Conservation (phyloP, 2,888 invertebrate species). For the Ectropis crepuscularia region DNA sequence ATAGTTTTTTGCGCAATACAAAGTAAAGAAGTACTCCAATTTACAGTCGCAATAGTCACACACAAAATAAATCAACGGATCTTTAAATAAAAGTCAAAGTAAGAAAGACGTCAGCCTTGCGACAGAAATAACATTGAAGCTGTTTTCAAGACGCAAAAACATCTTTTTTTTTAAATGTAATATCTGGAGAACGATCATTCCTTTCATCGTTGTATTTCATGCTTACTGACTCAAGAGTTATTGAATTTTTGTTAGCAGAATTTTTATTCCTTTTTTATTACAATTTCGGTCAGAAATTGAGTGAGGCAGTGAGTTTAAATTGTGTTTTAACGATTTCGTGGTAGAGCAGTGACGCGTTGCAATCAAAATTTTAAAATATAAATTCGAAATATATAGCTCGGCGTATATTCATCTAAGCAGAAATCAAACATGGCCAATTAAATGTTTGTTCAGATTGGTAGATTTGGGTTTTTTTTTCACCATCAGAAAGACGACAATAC, state of each 20-base stretch:
- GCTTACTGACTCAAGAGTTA: conserved; percentile 32
- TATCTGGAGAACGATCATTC: conserved; percentile 30
- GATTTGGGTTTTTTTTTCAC: too few relatives aligned
- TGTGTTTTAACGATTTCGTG: conserved; percentile 10
- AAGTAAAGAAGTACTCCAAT: too few relatives aligned
- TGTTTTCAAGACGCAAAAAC: conserved; percentile 16
- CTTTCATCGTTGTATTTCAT: conserved; percentile 29
- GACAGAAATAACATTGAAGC: conserved; percentile 13
- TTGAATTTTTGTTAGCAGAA: conserved; percentile 29
- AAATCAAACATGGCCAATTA: too few relatives aligned
- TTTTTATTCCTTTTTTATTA: conserved; percentile 28
- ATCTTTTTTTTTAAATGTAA: conserved; percentile 36
- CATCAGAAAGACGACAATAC: too few relatives aligned
- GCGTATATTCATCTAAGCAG: too few relatives aligned
- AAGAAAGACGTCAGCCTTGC: not conserved
- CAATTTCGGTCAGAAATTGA: conserved; percentile 19
- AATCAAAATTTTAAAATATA: too few relatives aligned
- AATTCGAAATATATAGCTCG: too few relatives aligned
- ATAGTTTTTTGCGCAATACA: too few relatives aligned
- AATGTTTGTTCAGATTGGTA: too few relatives aligned
- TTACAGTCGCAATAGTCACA: too few relatives aligned
- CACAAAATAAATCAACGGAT: not conserved
- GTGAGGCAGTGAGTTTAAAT: conserved; percentile 13
- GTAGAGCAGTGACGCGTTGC: not conserved
- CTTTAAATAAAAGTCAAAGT: conserved; percentile 14